These are phyloP conservation scores for Phalanger gymnotis DNA, from an alignment of 2,797 vertebrate genomes.

Conservation along the genomic window DNA sequence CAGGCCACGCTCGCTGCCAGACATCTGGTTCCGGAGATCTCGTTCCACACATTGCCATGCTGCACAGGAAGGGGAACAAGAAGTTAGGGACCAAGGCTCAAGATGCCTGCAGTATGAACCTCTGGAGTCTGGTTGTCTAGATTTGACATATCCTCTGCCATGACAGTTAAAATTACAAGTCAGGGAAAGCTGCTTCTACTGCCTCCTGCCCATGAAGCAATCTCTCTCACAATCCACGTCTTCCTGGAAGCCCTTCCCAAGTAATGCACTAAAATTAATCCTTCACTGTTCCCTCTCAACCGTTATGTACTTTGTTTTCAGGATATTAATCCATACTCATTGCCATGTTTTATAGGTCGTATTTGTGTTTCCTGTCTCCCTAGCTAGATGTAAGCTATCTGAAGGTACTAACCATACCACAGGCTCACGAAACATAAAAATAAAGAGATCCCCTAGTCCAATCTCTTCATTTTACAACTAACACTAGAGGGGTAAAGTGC, in stretches of 20 bases:
- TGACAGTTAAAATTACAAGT: background rate
- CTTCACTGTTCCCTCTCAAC: background rate
- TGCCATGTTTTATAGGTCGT: background rate
- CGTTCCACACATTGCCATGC: conserved; percentile 98
- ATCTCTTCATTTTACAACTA: background rate
- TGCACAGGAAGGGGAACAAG: conserved; percentile 69
- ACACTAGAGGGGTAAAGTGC: background rate
- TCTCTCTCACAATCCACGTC: background rate
- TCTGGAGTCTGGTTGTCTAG: background rate
- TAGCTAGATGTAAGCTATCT: background rate
- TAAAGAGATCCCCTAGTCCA: background rate
- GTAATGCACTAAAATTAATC: background rate
- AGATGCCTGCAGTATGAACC: background rate
- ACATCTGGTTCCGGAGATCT: conserved; percentile 92
- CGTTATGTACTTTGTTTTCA: background rate
- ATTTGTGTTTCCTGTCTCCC: background rate
- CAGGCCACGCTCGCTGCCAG: conserved; percentile 93
- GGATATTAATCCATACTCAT: background rate
- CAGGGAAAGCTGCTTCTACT: background rate
- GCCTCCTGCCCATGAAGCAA: background rate
- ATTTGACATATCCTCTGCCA: background rate
- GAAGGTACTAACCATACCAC: background rate
- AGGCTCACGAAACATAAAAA: background rate
- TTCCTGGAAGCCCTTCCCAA: background rate
- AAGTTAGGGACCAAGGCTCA: background rate